Conservation (phyloP, 2,888 invertebrate species). For the Lamellibrachia satsuma region DNA sequence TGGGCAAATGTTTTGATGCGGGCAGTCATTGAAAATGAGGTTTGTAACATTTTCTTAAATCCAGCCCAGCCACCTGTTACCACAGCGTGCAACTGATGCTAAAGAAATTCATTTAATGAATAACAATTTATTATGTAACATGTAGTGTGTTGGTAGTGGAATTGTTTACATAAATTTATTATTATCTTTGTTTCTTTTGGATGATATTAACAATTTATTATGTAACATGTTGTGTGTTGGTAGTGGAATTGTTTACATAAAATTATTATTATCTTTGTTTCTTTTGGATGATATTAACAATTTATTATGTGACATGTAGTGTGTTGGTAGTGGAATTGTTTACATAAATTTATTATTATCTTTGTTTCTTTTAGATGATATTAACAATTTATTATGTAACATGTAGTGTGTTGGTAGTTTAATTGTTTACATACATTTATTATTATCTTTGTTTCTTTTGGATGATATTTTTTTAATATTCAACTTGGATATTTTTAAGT, state of each 20-base stretch:
- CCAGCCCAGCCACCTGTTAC: background rate
- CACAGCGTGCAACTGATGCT: background rate
- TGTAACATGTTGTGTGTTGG: background rate
- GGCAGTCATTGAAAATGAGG: slow-evolving; percentile 24
- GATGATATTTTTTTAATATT: no score
- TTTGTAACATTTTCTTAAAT: background rate
- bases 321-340: no score
- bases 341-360: no score
- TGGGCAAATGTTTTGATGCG: slow-evolving; percentile 53
- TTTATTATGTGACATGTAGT: background rate
- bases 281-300: no score
- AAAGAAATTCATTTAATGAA: background rate
- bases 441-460: no score
- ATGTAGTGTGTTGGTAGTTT: background rate
- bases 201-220: background rate
- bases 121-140: background rate
- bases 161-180: no score
- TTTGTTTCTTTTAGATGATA: no score
- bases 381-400: background rate
- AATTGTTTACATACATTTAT: no score
- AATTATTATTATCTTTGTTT: no score
- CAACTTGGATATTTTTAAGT: no score
- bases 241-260: background rate
- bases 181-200: no score
- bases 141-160: no score